A percentile compares a stretch with the other conserved stretches of the same genome.
These are phyloP conservation scores for Nixonia krombeini DNA, from an alignment of 1,140 invertebrate genomes.

Conservation along the genomic window DNA sequence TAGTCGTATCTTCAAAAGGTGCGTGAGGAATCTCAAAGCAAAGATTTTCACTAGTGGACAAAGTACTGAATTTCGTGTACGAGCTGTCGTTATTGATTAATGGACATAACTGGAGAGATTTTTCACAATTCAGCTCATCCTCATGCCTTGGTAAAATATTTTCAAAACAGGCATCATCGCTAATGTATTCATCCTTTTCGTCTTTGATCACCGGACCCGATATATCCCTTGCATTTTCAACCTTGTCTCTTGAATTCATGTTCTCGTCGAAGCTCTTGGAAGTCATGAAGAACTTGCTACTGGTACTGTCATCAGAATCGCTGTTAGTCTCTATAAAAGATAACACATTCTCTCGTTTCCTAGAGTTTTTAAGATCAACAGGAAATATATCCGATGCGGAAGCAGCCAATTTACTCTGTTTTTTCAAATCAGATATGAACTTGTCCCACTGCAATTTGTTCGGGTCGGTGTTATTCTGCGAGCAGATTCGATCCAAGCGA, in stretches of 20 bases:
- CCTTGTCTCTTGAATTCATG: constrained; percentile 39
- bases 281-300: constrained; percentile 10
- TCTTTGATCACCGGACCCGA: background rate
- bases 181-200: constrained; percentile 20
- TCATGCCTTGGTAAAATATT: constrained; percentile 15
- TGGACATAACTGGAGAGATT: constrained; percentile 6
- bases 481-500: constrained; percentile 23
- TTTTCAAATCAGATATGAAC: constrained; percentile 49
- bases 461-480: constrained; percentile 27
- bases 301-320: constrained; percentile 16
- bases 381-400: constrained; percentile 49
- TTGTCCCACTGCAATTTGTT: constrained; percentile 53
- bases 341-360: constrained; percentile 14
- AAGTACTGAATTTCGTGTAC: constrained; percentile 27
- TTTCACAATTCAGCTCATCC: too few relatives aligned
- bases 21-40: constrained; percentile 22
- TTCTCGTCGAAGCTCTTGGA: constrained; percentile 40
- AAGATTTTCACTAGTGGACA: constrained; percentile 12
- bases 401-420: constrained; percentile 46
- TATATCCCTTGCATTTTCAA: constrained; percentile 10
- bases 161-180: constrained; percentile 25
- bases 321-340: constrained; percentile 14
- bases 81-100: constrained; percentile 21
- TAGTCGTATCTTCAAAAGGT: background rate
- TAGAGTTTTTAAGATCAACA: constrained; percentile 6